Evolutionary conservation across 64 coral and sea anemone species (phyloP).

Genomic region (Actinia tenebrosa): DNA sequence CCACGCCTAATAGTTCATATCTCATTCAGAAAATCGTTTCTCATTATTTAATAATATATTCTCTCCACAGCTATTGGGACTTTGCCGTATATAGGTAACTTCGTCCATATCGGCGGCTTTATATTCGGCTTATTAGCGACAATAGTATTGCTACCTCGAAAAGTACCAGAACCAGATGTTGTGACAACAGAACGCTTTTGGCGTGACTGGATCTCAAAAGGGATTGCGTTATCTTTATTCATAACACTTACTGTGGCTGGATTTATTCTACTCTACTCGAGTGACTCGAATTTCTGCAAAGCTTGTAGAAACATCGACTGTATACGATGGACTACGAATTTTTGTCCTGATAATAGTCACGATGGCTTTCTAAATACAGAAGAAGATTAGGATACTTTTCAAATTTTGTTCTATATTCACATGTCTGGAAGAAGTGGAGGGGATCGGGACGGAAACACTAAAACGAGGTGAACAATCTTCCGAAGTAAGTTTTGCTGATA

Average conservation of each 20-base stretch:
- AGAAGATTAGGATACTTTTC: background rate
- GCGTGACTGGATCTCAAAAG: slow-evolving; percentile 15
- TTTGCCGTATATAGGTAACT: slow-evolving; percentile 85
- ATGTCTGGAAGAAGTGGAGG: too few species aligned
- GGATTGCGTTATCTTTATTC: slow-evolving; percentile 20
- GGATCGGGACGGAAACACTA: too few species aligned
- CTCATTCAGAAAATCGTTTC: too few species aligned
- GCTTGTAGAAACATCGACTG: slow-evolving; percentile 66
- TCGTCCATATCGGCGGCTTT: slow-evolving; percentile 87
- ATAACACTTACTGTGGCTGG: background rate
- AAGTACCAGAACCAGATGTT: background rate
- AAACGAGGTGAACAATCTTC: too few species aligned
- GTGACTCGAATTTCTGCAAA: slow-evolving; percentile 50
- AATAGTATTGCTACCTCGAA: slow-evolving; percentile 7
- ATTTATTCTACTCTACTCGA: slow-evolving; percentile 42
- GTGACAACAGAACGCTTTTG: slow-evolving; percentile 14
- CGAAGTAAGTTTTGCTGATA: too few species aligned
- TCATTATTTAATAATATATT: too few species aligned
- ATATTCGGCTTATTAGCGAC: slow-evolving; percentile 64
- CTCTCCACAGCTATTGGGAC: slow-evolving; percentile 55
- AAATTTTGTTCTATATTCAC: background rate
- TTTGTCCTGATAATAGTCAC: slow-evolving; percentile 50
- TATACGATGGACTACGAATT: slow-evolving; percentile 42
- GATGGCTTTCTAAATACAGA: slow-evolving; percentile 39
- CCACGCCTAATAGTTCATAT: too few species aligned